Base-by-base conservation (phyloP, 2,888 invertebrate species). In the Lottia gigantea region DNA sequence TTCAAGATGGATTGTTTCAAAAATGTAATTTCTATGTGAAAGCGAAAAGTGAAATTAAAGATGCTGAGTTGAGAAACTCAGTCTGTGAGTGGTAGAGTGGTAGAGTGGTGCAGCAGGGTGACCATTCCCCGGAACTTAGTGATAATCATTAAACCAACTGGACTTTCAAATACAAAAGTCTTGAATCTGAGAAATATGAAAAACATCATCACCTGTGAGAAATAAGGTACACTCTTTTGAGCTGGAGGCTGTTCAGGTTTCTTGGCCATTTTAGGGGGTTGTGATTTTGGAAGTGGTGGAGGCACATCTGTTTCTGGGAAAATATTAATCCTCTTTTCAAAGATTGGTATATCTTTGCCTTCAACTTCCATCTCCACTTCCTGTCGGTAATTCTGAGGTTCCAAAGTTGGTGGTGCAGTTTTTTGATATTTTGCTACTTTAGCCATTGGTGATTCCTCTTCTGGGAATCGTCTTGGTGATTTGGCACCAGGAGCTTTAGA, bases 331-430 rank as follows among this genome's bases (percentile, higher is more conserved):
- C 80, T 77, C 71, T 81, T 82, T 73, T 83, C 79, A 77, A 79
- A 82, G 66, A 78, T 73, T 16, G 82, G 81, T 31, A 81, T 70
- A 31, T 78, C 78, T 68, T 72, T 73, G 25, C 78, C 77, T 14
- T 77, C 79, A 19, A 85, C 70, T 67, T 82, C 77, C 82, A 85
- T 80, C 46, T 80, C 78, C 26, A 84, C 74, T 62, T 83, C 78
- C 40, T 83, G 81, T 4, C 74, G 77, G 74, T 77, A 84, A 61
- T 74, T 80, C 67, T 78, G 74, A 11, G 78, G 77, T 68, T 74
- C 74, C 63, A 68, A 66, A 14, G 46, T 19, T 55, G 69, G 65
- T 16, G 68, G 64, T 14, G 69, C 46, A n/a, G 69, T 62, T 47
- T 78, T 74, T 65, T 84, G 82, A 49, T 83, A 76, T 71, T 82